Evolutionary conservation across 1,140 invertebrate genomes (phyloP).

Genomic region (Frieseomelitta varia): DNA sequence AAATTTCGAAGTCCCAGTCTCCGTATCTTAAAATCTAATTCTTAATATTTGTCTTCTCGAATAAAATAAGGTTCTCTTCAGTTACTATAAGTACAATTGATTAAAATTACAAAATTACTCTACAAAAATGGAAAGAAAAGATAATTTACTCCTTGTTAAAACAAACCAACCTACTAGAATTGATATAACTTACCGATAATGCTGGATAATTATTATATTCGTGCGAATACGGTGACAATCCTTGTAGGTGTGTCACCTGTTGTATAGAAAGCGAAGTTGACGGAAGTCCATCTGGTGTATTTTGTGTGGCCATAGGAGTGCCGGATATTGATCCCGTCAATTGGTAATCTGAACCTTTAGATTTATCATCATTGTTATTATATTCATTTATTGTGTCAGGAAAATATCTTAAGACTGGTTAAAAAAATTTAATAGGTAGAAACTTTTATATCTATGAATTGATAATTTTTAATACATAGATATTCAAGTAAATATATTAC

Average conservation of each 20-base stretch:
- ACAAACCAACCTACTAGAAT: background rate
- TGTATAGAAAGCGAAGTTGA: slow-evolving; percentile 74
- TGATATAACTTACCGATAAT: slow-evolving; percentile 75
- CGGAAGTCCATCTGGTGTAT: slow-evolving; percentile 78
- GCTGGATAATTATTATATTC: slow-evolving; percentile 81
- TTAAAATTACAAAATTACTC: no score
- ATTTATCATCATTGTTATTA: slow-evolving; percentile 46
- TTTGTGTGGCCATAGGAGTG: slow-evolving; percentile 81
- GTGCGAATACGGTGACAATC: slow-evolving; percentile 74
- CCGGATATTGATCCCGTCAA: slow-evolving; percentile 83
- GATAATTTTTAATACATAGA: background rate
- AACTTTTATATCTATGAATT: background rate
- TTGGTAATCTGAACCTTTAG: slow-evolving; percentile 86
- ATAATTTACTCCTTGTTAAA: background rate
- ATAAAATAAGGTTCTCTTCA: background rate
- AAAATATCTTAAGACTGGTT: background rate
- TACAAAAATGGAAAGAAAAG: background rate
- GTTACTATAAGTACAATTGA: background rate
- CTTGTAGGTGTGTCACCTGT: slow-evolving; percentile 75
- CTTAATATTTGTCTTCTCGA: background rate
- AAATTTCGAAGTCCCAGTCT: no score
- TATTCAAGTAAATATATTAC: no score
- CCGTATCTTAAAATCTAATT: no score
- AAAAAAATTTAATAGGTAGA: no score
- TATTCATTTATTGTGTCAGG: background rate